These are phyloP conservation scores for Volucella inflata DNA, from an alignment of 2,888 invertebrate genomes.

Conservation along the genomic window DNA sequence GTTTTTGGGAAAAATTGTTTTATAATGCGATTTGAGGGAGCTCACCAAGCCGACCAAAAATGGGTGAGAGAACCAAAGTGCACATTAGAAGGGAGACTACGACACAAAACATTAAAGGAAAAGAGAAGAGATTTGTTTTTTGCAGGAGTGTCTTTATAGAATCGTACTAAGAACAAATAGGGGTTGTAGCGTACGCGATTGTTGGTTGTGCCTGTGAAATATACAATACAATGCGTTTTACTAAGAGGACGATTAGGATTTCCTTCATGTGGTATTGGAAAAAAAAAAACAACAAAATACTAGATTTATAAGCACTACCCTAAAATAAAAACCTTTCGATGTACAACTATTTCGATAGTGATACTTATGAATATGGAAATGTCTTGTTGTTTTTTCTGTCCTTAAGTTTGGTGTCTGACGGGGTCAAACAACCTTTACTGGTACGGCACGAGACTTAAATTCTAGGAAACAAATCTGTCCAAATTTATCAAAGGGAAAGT, in stretches of 20 bases:
- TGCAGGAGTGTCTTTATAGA: slow-evolving; percentile 66
- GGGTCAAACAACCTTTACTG: slow-evolving; percentile 65
- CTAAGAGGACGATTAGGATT: slow-evolving; percentile 64
- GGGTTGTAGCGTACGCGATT: slow-evolving; percentile 71
- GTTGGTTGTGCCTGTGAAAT: slow-evolving; percentile 34
- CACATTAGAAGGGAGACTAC: slow-evolving; percentile 65
- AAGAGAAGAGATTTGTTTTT: slow-evolving; percentile 53
- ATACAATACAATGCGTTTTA: slow-evolving; percentile 9
- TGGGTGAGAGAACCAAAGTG: slow-evolving; percentile 70
- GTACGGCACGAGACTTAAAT: slow-evolving; percentile 57
- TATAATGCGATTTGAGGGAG: slow-evolving; percentile 74
- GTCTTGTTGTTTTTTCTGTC: slow-evolving; percentile 24
- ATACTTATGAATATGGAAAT: slow-evolving; percentile 69
- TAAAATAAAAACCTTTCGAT: slow-evolving; percentile 47
- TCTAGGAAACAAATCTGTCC: slow-evolving; percentile 62
- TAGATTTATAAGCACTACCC: slow-evolving; percentile 57
- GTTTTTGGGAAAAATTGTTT: slow-evolving; percentile 69
- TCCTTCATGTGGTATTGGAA: slow-evolving; percentile 62
- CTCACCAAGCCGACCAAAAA: slow-evolving; percentile 45
- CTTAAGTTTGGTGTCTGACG: slow-evolving; percentile 36
- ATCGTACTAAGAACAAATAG: slow-evolving; percentile 55
- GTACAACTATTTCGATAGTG: slow-evolving; percentile 58
- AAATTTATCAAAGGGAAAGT: slow-evolving; percentile 41
- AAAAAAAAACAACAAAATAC: slow-evolving; percentile 13
- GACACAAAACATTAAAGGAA: slow-evolving; percentile 52